Evolutionary conservation across 2,888 invertebrate species (phyloP), one percentile per base, ranked within the genome.

Genomic region (Byasa hedistus): DNA sequence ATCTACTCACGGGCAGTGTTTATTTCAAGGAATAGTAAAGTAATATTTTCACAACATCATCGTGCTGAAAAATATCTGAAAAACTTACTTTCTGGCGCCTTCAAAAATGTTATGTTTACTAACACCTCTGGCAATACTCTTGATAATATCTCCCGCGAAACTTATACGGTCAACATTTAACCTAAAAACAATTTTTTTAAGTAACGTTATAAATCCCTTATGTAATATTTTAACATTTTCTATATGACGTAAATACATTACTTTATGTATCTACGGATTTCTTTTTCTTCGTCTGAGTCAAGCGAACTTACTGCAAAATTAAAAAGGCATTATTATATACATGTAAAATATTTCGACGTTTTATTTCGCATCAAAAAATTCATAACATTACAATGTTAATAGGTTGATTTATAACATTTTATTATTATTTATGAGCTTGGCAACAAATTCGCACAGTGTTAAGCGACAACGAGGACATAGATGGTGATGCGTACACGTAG

Each of bases 111-210:
- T 79, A 22, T 68, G 44, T 66, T 77, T 82, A 32, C 66, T 76
- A 15, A 60, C 4, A 23, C 74, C 76, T 72, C 74, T 76, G 10
- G 84, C 86, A 15, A 91, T 85, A 4, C 65, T 69, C 67, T 71
- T 84, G 21, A 91, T 72, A 8, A 82, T 57, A 21, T 68, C 75
- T 2, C 90, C 91, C 4, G 86, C 86, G 69, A 88, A 90, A 71
- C 90, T 89, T 19, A 84, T 80, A 2, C 75, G 75, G 64, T 87
- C 89, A 1, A 76, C 74, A 64, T 86, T 75, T 0, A 71, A 59
- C 66, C 90, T 89, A 69, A 64, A 74, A 56, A 54, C 3, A 23
- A 54, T 22, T 12, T 54, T 52, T 12, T 21, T 2, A 22, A 23
- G 7, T 54, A 22, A 22, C 3, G 0, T 21, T 19, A 17, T 21